Conservation (phyloP, 2,113 vertebrate species). For the Narcine bancroftii region DNA sequence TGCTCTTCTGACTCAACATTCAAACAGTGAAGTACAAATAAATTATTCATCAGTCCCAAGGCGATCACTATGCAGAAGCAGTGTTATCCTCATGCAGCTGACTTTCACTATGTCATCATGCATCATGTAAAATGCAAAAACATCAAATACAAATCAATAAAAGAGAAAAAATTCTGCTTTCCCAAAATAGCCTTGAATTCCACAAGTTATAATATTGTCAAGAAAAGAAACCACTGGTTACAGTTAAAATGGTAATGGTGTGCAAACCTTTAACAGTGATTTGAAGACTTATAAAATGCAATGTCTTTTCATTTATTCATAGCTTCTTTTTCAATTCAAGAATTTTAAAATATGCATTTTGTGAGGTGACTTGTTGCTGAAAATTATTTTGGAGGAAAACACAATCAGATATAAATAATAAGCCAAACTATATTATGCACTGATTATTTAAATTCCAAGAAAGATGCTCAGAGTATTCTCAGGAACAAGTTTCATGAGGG, state of each 20-base stretch:
- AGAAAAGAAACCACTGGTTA: background rate
- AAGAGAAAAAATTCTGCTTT: background rate
- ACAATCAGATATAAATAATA: background rate
- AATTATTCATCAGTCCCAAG: conserved; percentile 18
- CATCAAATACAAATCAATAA: conserved; percentile 13
- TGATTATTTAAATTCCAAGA: background rate
- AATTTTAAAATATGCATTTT: background rate
- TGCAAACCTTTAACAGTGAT: background rate
- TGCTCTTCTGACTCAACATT: background rate
- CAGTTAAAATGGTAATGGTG: background rate
- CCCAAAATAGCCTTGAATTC: background rate
- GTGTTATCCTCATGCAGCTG: background rate
- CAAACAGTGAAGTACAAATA: conserved; percentile 7
- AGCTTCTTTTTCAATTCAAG: background rate
- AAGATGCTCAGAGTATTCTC: background rate
- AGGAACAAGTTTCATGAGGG: too few relatives aligned
- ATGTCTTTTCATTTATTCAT: conserved; percentile 17
- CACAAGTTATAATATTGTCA: background rate
- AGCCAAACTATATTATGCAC: background rate
- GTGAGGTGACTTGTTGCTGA: background rate
- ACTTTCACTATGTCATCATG: background rate
- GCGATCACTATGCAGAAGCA: background rate
- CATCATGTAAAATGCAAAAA: background rate
- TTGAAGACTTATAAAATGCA: conserved; percentile 16
- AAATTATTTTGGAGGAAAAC: background rate